Percentiles rank a stretch among this genome's conserved stretches.
These are phyloP conservation scores for Myrmecophaga tridactyla DNA, from an alignment of 2,113 vertebrate species.

Conservation along the genomic window DNA sequence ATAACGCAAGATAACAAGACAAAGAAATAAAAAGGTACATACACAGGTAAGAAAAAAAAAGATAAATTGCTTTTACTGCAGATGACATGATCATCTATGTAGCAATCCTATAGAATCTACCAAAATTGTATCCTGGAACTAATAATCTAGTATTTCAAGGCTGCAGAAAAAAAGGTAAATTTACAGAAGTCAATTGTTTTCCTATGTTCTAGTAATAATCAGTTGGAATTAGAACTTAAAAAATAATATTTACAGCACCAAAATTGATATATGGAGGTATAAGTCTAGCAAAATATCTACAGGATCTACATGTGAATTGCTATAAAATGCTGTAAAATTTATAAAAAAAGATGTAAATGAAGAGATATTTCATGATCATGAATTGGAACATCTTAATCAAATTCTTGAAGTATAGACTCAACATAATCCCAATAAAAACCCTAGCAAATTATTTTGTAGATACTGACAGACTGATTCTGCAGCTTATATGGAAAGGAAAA, in stretches of 20 bases:
- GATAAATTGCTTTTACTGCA: background rate
- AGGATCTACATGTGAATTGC: background rate
- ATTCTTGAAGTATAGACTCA: background rate
- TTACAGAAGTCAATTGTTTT: background rate
- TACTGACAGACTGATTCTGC: background rate
- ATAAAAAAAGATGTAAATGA: background rate
- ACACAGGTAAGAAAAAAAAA: background rate
- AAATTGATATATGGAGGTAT: background rate
- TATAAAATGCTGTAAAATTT: background rate
- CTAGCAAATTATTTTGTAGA: too few species aligned
- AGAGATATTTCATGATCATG: too few species aligned
- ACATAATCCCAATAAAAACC: too few species aligned
- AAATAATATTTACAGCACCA: background rate
- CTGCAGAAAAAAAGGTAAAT: background rate
- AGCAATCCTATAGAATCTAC: background rate
- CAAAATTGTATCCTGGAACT: background rate
- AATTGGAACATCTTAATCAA: background rate
- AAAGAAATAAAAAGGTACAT: background rate
- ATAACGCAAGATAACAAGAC: background rate
- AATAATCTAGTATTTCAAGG: background rate
- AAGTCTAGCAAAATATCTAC: background rate
- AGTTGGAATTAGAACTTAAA: background rate
- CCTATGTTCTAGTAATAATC: background rate
- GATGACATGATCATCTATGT: background rate
- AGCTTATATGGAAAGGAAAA: background rate